Evolutionary conservation across 2,113 vertebrate species (phyloP), one percentile per base, ranked within the genome.

Genomic region (Apistogramma diplotaenia): DNA sequence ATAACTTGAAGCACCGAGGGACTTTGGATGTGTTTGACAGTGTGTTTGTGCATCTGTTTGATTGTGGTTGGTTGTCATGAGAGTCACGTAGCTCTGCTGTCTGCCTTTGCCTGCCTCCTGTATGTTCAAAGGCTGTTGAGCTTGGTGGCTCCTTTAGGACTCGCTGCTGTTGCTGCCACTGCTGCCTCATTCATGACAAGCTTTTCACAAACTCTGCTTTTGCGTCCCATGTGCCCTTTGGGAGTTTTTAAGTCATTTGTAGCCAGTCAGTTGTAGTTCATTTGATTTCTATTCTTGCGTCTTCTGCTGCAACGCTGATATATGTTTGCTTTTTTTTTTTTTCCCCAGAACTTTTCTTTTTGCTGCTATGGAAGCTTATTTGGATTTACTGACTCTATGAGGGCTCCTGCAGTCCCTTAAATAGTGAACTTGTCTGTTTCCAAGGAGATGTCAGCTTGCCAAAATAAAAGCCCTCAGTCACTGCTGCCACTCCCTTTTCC

Each of bases 41-140:
- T 53, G 81, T 53, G 77, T 78, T 73, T 86, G 72, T 75, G 58
- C 83, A 43, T 85, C 46, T 74, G 70, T 81, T 81, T 60, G 84
- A 82, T 61, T 86, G 77, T 40, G 51, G 74, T 53, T 82, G 74
- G 65, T 93, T 92, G 89, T 92, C 86, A 93, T 89, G 74, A 76
- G 55, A 89, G 90, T 89, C 92, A 93, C 90, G 91, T 93, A 87
- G 76, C 88, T 73, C 89, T 87, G 86, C 89, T 88, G 90, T 85
- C 89, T 91, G 87, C 79, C 78, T 82, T 86, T 79, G 84, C 81
- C 58, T 91, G 79, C 89, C 88, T 93, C 83, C 91, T 93, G 86
- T 79, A 87, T 82, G 89, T 94, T 93, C 86, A 93, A 92, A 92
- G 86, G 78, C 79, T 85, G 67, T 82, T 83, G 82, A 75, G 85